These are phyloP conservation scores for Moxostoma hubbsi DNA, from an alignment of 2,797 vertebrate genomes.

Conservation along the genomic window DNA sequence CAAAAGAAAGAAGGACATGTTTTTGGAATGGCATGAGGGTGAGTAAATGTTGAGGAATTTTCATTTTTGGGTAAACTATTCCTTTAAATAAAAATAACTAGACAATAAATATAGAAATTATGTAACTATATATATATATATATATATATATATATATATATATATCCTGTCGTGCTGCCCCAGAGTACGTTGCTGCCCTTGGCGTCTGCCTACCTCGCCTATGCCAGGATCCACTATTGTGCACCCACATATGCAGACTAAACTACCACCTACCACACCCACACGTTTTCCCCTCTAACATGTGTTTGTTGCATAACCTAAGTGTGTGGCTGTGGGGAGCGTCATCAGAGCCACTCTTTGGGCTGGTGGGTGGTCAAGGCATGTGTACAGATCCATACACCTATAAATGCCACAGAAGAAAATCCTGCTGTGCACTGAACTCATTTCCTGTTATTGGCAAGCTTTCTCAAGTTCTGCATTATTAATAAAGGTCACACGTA, in stretches of 20 bases:
- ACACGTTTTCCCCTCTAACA: slow-evolving; percentile 9
- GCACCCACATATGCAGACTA: neutral
- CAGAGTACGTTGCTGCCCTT: too few species aligned
- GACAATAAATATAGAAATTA: too few species aligned
- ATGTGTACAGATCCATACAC: slow-evolving; percentile 40
- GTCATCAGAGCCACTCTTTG: slow-evolving; percentile 53
- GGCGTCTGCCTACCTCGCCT: too few species aligned
- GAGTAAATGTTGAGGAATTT: too few species aligned
- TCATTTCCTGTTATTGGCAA: slow-evolving; percentile 60
- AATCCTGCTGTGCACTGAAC: slow-evolving; percentile 70
- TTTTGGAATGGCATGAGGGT: too few species aligned
- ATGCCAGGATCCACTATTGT: too few species aligned
- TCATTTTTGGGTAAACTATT: too few species aligned
- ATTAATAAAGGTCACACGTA: slow-evolving; percentile 59
- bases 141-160: too few species aligned
- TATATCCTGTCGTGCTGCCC: too few species aligned
- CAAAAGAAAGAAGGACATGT: too few species aligned
- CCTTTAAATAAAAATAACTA: too few species aligned
- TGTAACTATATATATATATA: too few species aligned
- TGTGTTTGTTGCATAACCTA: slow-evolving; percentile 32
- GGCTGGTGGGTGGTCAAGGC: slow-evolving; percentile 55
- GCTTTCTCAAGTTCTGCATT: slow-evolving; percentile 51
- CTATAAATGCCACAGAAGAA: slow-evolving; percentile 72
- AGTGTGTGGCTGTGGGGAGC: slow-evolving; percentile 42
- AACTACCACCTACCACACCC: neutral